Conservation (phyloP, 2,888 invertebrate species). For the Pristionchus maxplancki region DNA sequence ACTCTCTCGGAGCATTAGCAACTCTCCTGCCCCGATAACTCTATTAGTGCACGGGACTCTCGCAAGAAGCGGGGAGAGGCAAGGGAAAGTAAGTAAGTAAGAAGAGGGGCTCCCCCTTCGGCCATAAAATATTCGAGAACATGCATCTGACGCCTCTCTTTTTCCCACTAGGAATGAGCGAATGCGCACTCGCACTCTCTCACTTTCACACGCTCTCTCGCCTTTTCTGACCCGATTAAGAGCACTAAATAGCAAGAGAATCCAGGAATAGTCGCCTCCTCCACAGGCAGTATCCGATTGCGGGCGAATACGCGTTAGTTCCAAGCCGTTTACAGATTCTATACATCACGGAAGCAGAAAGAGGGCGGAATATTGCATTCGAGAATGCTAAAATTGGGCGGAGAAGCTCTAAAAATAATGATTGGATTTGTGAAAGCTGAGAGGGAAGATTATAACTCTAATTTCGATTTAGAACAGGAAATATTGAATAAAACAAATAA, state of each 20-base stretch:
- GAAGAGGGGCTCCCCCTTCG: not conserved
- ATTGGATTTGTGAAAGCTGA: no score
- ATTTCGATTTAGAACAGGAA: no score
- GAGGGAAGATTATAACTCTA: no score
- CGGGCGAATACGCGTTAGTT: not conserved
- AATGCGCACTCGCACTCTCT: not conserved
- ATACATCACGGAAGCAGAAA: not conserved
- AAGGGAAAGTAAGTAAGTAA: conserved; percentile 7
- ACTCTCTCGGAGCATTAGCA: no score
- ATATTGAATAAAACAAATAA: no score
- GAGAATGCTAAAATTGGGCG: no score
- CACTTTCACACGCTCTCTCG: not conserved
- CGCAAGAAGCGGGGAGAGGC: not conserved
- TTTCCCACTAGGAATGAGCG: not conserved
- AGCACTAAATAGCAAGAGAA: not conserved
- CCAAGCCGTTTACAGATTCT: conserved; percentile 9
- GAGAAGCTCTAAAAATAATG: no score
- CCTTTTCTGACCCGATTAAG: not conserved
- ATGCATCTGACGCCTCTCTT: conserved; percentile 29
- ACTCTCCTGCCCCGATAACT: no score
- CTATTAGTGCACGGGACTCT: no score
- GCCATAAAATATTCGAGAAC: conserved; percentile 26
- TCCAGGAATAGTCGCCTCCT: not conserved
- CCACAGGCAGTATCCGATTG: not conserved
- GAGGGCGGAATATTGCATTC: not conserved